Evolutionary conservation across 2,113 vertebrate genomes (phyloP), one percentile per base, ranked within the genome.

Genomic region (Hippoglossus stenolepis): DNA sequence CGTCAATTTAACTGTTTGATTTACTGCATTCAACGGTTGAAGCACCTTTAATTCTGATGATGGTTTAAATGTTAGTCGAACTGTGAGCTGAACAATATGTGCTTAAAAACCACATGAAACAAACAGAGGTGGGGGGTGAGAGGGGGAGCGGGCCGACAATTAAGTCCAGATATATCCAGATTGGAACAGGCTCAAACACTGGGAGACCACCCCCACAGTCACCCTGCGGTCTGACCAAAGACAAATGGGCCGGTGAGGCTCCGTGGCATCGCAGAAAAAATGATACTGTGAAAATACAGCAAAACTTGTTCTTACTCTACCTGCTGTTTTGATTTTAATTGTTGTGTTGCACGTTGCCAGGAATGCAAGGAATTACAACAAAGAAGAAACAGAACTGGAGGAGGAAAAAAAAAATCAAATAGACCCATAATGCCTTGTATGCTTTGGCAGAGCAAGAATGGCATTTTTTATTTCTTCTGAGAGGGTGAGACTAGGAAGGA

Each of bases 41-140:
- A 83, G 35, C 56, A 62, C 76, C 86, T 77, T 66, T 9, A 40
- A 77, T 69, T 72, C 49, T 70, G 56, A 83, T 88, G 74, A 87
- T 79, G 65, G 77, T 38, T 82, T 75, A 82, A 78, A 77, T 75
- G 66, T 65, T 64, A 83, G 59, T 85, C 74, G 75, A 65, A 56
- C 77, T 68, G 79, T 79, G 63, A 90, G 81, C 56, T 58, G 64
- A 83, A 85, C 90, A 91, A 90, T 86, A 90, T 90, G 90, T 84
- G 82, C 64, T 70, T 76, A 4, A 64, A 89, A 83, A 85, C 90
- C 92, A 94, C 93, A 93, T 92, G 83, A 93, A 93, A 90, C 75
- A 78, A 67, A 82, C 79, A 73, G 76, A 65, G 73, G 74, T 67
- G 84, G 86, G 79, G 70, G 5, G 79, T 53, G 80, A 78, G 85